Evolutionary conservation across 2,797 vertebrate species (phyloP).

Genomic region (Pseudopleuronectes americanus): DNA sequence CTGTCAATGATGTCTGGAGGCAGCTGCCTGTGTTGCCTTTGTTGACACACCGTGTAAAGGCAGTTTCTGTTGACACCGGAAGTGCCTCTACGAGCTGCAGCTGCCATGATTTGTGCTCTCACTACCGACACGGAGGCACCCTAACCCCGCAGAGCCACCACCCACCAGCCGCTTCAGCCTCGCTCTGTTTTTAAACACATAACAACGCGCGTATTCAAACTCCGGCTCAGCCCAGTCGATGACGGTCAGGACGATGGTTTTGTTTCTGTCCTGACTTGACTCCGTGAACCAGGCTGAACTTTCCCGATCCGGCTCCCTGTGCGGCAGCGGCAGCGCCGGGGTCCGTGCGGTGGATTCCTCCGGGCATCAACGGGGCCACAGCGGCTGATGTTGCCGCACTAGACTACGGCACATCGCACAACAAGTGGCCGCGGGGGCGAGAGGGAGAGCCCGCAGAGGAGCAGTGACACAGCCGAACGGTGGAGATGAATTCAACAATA

Average conservation of each 20-base stretch:
- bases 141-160: not conserved
- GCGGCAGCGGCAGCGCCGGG: not conserved
- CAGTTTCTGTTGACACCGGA: too few relatives aligned
- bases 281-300: conserved; percentile 29
- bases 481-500: conserved; percentile 10
- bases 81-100: too few relatives aligned
- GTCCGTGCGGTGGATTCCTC: not conserved
- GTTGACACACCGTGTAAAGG: too few relatives aligned
- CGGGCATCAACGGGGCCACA: too few relatives aligned
- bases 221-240: not conserved
- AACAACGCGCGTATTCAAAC: not conserved
- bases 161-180: not conserved
- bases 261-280: not conserved
- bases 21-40: too few relatives aligned
- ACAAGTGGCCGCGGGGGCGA: not conserved
- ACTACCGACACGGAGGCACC: not conserved
- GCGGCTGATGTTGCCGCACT: too few relatives aligned
- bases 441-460: not conserved
- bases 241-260: not conserved
- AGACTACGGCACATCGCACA: too few relatives aligned
- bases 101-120: too few relatives aligned
- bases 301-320: conserved; percentile 1
- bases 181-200: not conserved
- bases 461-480: not conserved
- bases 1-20: too few relatives aligned